phyloP scores from a whole-genome alignment of 2,113 vertebrate species.

The Gopherus evgoodei region DNA sequence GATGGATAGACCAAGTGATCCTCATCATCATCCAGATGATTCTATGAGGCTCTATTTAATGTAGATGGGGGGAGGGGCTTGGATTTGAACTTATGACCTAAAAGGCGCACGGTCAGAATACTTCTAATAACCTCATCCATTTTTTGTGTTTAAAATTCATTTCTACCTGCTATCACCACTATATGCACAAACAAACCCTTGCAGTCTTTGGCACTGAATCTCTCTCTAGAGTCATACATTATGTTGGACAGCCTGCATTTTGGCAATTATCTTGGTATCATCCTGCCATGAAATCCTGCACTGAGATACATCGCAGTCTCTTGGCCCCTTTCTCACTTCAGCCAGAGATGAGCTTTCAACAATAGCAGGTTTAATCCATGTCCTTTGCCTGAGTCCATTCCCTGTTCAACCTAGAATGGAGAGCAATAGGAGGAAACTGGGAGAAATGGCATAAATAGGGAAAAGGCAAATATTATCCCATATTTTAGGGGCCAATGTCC shows the following conservation, averaged over 20 bases:
- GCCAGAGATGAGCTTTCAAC: background rate
- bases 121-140: background rate
- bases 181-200: background rate
- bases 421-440: background rate
- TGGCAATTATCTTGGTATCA: background rate
- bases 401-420: background rate
- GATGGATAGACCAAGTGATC: background rate
- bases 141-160: background rate
- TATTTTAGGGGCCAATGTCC: background rate
- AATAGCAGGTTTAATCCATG: background rate
- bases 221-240: background rate
- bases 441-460: background rate
- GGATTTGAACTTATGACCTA: background rate
- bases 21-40: background rate
- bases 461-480: background rate
- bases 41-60: background rate
- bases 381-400: background rate
- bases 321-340: background rate
- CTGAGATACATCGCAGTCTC: background rate
- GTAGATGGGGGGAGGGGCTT: fast-evolving
- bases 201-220: background rate
- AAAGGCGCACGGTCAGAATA: background rate
- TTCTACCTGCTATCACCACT: background rate
- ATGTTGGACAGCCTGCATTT: background rate
- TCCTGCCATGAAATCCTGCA: background rate